Percentiles rank a stretch among this genome's conserved stretches.
Evolutionary conservation across 2,113 vertebrate species (phyloP).

Genomic region (Ailuropoda melanoleuca): DNA sequence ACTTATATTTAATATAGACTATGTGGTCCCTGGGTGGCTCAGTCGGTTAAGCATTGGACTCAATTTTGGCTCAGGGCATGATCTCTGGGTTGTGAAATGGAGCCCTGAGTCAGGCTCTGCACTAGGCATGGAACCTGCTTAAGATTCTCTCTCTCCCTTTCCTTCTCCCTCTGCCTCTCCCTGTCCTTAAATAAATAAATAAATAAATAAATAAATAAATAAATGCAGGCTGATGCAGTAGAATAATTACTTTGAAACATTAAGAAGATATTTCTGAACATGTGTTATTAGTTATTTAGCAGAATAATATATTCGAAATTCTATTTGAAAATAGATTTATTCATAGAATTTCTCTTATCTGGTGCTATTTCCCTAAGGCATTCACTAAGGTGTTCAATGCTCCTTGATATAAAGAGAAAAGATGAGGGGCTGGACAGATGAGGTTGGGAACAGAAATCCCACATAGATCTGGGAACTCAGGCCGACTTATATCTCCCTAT

Average conservation of each 20-base stretch:
- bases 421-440: background rate
- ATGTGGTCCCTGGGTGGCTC: background rate
- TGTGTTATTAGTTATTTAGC: background rate
- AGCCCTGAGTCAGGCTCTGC: background rate
- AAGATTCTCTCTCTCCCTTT: background rate
- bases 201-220: background rate
- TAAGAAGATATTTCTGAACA: background rate
- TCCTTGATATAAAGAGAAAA: background rate
- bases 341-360: background rate
- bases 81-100: background rate
- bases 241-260: background rate
- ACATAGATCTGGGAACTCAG: background rate
- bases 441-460: background rate
- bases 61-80: background rate
- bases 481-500: background rate
- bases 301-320: background rate
- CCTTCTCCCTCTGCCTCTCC: background rate
- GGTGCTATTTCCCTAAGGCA: background rate
- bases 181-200: background rate
- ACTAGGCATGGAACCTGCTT: fast-evolving
- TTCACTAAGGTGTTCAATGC: background rate
- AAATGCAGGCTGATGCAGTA: background rate
- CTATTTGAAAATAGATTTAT: background rate
- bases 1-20: background rate
- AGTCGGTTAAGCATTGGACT: background rate